phyloP scores from a whole-genome alignment of 2,113 vertebrate species.

The Patagioenas fasciata region DNA sequence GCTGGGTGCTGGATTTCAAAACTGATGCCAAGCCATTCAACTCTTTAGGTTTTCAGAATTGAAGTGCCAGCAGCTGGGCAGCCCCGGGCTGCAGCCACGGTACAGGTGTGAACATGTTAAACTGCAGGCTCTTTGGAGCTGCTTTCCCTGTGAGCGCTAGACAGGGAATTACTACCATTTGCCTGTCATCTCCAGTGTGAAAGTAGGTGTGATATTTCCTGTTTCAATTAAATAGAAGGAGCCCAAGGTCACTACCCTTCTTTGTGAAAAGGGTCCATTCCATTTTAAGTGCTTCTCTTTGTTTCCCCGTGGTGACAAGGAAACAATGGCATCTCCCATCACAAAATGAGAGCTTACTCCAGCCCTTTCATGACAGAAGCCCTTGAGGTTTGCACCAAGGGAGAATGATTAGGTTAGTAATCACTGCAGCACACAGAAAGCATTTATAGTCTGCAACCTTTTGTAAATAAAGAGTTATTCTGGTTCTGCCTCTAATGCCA shows the following conservation, averaged over 20 bases:
- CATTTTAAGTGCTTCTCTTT: constrained; percentile 21
- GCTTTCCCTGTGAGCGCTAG: background rate
- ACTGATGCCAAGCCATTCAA: background rate
- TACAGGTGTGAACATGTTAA: background rate
- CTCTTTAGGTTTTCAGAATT: background rate
- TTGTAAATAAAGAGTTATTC: constrained; percentile 23
- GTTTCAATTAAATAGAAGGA: constrained; percentile 20
- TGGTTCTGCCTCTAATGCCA: background rate
- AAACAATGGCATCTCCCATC: constrained; percentile 67
- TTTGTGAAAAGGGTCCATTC: background rate
- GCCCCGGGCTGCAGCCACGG: background rate
- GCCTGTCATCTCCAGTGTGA: constrained; percentile 32
- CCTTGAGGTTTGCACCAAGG: constrained; percentile 57
- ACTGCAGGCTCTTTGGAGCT: background rate
- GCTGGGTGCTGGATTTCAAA: background rate
- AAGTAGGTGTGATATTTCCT: background rate
- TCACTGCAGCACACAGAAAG: constrained; percentile 56
- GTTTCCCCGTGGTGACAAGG: constrained; percentile 54
- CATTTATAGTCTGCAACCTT: background rate
- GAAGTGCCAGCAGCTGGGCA: background rate
- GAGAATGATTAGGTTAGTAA: constrained; percentile 64
- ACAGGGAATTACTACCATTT: constrained; percentile 1
- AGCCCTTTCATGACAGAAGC: constrained; percentile 58
- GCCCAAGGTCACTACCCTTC: background rate
- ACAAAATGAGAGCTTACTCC: constrained; percentile 61